Conservation (phyloP, 2,797 vertebrate species). For the Anolis apletophallus region DNA sequence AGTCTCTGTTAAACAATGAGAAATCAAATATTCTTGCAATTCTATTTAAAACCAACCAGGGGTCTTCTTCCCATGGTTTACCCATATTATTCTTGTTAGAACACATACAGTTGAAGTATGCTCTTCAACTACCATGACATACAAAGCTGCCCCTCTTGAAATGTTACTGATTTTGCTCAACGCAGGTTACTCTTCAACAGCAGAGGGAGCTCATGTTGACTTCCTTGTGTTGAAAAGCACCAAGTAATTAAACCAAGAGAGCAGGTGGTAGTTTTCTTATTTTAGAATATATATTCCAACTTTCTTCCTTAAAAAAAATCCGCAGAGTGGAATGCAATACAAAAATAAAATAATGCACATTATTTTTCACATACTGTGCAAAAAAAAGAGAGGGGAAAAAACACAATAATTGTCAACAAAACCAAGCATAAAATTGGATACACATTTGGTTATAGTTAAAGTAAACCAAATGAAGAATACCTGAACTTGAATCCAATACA, state of each 20-base stretch:
- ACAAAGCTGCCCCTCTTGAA: not conserved
- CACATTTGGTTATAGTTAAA: not conserved
- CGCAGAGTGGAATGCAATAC: not conserved
- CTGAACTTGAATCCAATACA: not conserved
- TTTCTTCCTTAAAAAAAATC: not conserved
- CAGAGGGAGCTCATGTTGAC: slow-evolving; percentile 15
- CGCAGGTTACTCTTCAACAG: not conserved
- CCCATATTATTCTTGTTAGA: not conserved
- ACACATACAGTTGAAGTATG: not conserved
- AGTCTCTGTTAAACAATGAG: not conserved
- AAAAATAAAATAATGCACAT: not conserved
- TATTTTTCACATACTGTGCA: not conserved
- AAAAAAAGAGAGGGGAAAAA: too few species aligned
- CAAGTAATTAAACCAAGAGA: not conserved
- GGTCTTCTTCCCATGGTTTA: not conserved
- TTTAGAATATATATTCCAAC: not conserved
- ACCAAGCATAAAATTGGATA: too few species aligned
- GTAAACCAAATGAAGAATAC: not conserved
- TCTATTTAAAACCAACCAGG: too few species aligned
- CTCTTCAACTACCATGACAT: not conserved
- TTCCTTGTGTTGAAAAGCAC: not conserved
- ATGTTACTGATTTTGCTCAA: not conserved
- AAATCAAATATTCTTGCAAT: not conserved
- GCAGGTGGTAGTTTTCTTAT: not conserved
- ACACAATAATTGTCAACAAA: too few species aligned